Evolutionary conservation across 1,140 invertebrate species (phyloP).

Genomic region (Danaus plexippus): DNA sequence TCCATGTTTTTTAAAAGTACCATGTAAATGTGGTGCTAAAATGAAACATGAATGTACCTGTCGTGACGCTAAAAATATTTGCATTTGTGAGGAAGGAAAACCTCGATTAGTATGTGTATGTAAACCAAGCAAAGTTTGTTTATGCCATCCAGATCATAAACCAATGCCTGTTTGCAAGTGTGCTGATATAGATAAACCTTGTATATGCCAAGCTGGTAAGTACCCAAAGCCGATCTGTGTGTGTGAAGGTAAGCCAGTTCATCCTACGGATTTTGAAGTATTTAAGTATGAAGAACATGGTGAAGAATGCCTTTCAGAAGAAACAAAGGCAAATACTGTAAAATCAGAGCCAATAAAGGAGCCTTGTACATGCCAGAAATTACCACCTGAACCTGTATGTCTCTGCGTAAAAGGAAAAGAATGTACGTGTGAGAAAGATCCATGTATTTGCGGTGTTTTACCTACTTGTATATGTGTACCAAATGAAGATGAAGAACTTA

Average conservation of each 20-base stretch:
- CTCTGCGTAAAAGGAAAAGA: conserved; percentile 38
- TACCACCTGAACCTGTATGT: conserved; percentile 30
- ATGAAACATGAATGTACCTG: conserved; percentile 38
- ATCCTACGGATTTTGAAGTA: conserved; percentile 16
- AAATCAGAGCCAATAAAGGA: conserved; percentile 11
- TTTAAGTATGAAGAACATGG: conserved; percentile 13
- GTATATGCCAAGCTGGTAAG: conserved; percentile 37
- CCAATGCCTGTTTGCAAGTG: conserved; percentile 41
- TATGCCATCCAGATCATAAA: conserved; percentile 39
- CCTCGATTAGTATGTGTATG: conserved; percentile 38
- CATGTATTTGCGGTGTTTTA: conserved; percentile 44
- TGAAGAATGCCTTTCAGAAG: conserved; percentile 10
- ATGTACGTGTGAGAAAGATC: conserved; percentile 37
- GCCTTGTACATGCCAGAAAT: conserved; percentile 47
- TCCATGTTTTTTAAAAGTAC: conserved; percentile 39
- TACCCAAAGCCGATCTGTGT: conserved; percentile 44
- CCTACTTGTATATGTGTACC: conserved; percentile 39
- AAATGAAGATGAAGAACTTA: conserved; percentile 18
- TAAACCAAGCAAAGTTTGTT: conserved; percentile 36
- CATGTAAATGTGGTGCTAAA: conserved; percentile 50
- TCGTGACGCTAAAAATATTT: conserved; percentile 37
- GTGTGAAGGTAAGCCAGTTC: conserved; percentile 40
- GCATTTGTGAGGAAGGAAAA: conserved; percentile 39
- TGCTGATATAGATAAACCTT: conserved; percentile 43
- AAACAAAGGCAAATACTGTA: conserved; percentile 13